These are phyloP conservation scores for Danaus melanippus DNA, from an alignment of 1,140 invertebrate species.

Conservation along the genomic window DNA sequence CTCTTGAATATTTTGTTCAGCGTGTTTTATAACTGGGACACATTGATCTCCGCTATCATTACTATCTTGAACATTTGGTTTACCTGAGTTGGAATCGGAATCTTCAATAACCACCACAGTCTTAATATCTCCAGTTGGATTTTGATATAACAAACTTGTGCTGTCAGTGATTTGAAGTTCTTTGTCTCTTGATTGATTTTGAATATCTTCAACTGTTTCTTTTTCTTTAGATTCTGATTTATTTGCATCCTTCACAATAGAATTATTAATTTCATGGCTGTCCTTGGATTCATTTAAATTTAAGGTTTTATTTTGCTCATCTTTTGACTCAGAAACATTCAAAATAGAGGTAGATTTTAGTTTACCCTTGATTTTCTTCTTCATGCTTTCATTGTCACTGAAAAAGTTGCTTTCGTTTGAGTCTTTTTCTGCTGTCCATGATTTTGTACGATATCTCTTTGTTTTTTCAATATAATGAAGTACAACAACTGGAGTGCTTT, in stretches of 20 bases:
- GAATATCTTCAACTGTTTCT: constrained; percentile 7
- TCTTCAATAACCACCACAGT: constrained; percentile 42
- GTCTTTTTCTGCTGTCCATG: constrained; percentile 31
- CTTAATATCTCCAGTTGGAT: constrained; percentile 25
- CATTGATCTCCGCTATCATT: constrained; percentile 41
- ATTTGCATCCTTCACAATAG: background rate
- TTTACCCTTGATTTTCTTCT: constrained; percentile 30
- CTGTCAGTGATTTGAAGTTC: too few relatives aligned
- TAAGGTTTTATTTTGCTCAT: constrained; percentile 22
- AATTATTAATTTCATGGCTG: constrained; percentile 2
- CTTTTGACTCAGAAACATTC: constrained; percentile 22
- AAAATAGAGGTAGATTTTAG: constrained; percentile 11
- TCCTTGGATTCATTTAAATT: constrained; percentile 15
- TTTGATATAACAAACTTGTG: constrained; percentile 20
- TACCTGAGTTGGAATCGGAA: constrained; percentile 41
- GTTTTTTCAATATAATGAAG: constrained; percentile 18
- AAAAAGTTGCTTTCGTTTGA: constrained; percentile 30
- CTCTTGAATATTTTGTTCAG: constrained; percentile 8
- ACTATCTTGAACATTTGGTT: constrained; percentile 13
- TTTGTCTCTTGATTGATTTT: too few relatives aligned
- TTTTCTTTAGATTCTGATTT: constrained; percentile 1
- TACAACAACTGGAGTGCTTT: constrained; percentile 31
- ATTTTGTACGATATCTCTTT: constrained; percentile 47
- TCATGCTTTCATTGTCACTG: constrained; percentile 47
- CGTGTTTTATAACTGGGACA: constrained; percentile 39